These are phyloP conservation scores for Opisthocomus hoazin DNA, from an alignment of 2,113 vertebrate species.

Conservation along the genomic window DNA sequence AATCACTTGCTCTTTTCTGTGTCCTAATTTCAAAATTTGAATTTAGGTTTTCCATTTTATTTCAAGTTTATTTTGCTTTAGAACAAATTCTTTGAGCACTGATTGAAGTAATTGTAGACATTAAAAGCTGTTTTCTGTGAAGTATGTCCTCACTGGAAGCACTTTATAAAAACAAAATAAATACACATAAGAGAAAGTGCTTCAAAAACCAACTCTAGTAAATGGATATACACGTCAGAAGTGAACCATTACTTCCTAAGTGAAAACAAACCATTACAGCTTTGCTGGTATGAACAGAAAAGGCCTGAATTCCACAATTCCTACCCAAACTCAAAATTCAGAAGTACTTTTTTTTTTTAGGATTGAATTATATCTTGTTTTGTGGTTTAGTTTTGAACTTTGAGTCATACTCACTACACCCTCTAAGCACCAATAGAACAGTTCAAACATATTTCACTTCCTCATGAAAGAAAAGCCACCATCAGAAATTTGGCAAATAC, in stretches of 20 bases:
- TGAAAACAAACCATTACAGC: neutral
- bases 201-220: neutral
- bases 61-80: neutral
- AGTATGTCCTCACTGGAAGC: neutral
- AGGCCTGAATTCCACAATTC: neutral
- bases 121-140: neutral
- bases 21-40: neutral
- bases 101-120: neutral
- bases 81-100: neutral
- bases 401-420: neutral
- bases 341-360: neutral
- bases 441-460: neutral
- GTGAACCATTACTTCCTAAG: neutral
- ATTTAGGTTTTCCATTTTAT: neutral
- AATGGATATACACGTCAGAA: neutral
- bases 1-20: neutral
- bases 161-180: neutral
- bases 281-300: neutral
- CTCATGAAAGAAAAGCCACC: slow-evolving; percentile 8
- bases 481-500: slow-evolving; percentile 24
- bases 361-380: neutral
- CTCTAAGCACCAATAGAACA: neutral
- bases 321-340: neutral
- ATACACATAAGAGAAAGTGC: neutral
- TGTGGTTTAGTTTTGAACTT: neutral